Evolutionary conservation across 2,888 invertebrate genomes (phyloP).

Genomic region (Nineta flava): DNA sequence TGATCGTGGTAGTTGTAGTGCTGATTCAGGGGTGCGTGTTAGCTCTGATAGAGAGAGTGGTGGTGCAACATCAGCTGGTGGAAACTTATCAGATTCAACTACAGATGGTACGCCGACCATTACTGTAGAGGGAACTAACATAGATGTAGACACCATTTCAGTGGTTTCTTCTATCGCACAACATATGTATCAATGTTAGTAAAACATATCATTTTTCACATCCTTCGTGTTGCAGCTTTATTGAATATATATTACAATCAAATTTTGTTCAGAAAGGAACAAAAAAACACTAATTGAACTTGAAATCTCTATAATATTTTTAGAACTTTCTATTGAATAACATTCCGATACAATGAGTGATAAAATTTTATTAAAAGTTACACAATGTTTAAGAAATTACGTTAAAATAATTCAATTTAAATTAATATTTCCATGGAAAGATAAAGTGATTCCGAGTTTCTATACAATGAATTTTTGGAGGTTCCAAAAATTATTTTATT

Average conservation of each 20-base stretch:
- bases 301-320: too few relatives aligned
- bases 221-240: not conserved
- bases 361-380: too few relatives aligned
- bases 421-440: too few relatives aligned
- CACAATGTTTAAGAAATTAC: too few relatives aligned
- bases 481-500: too few relatives aligned
- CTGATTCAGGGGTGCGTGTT: slow-evolving; percentile 71
- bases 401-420: too few relatives aligned
- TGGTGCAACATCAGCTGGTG: slow-evolving; percentile 67
- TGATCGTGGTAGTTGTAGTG: slow-evolving; percentile 71
- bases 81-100: slow-evolving; percentile 65
- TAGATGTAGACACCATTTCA: slow-evolving; percentile 55
- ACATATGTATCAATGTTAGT: slow-evolving; percentile 60
- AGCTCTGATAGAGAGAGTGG: slow-evolving; percentile 68
- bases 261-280: not conserved
- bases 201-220: slow-evolving; percentile 1
- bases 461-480: too few relatives aligned
- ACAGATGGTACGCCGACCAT: slow-evolving; percentile 55
- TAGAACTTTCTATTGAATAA: too few relatives aligned
- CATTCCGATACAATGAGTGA: too few relatives aligned
- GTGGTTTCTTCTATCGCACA: slow-evolving; percentile 52
- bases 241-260: not conserved
- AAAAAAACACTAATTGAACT: too few relatives aligned
- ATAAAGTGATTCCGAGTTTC: too few relatives aligned
- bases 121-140: slow-evolving; percentile 37